Conservation (phyloP, 1,140 invertebrate genomes). For the Panonychus citri region DNA sequence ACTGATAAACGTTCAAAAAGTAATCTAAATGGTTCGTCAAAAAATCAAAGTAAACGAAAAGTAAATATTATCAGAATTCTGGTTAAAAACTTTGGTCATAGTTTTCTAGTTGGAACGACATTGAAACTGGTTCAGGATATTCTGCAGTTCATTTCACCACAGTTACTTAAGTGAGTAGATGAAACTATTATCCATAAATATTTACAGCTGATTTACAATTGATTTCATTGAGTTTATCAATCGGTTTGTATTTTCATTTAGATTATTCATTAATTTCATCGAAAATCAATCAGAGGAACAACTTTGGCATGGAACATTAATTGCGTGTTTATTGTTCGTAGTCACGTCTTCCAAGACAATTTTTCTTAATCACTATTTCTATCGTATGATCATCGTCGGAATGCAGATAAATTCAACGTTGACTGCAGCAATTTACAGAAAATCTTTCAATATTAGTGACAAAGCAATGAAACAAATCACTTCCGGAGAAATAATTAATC, state of each 20-base stretch:
- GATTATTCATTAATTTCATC: not conserved
- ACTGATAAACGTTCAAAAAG: not conserved
- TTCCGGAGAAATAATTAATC: constrained; percentile 35
- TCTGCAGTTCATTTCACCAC: not conserved
- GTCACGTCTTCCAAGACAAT: constrained; percentile 31
- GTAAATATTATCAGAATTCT: not conserved
- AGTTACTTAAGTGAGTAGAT: not conserved
- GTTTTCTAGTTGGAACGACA: not conserved
- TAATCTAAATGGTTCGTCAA: not conserved
- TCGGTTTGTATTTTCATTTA: not conserved
- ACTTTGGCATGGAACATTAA: not conserved
- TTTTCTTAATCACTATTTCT: constrained; percentile 67
- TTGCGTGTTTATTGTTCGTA: not conserved
- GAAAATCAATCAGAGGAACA: not conserved
- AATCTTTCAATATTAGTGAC: not conserved
- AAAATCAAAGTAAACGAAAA: not conserved
- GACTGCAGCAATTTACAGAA: constrained; percentile 12
- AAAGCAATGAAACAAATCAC: constrained; percentile 16
- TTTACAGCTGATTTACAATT: constrained; percentile 51
- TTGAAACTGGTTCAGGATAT: not conserved
- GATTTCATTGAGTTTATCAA: not conserved
- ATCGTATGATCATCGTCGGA: constrained; percentile 44
- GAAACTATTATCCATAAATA: not conserved
- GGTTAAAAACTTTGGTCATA: constrained; percentile 18
- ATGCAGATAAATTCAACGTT: constrained; percentile 20